These are phyloP conservation scores for Chrysopilus asiliformis DNA, from an alignment of 2,888 invertebrate genomes.

Conservation along the genomic window DNA sequence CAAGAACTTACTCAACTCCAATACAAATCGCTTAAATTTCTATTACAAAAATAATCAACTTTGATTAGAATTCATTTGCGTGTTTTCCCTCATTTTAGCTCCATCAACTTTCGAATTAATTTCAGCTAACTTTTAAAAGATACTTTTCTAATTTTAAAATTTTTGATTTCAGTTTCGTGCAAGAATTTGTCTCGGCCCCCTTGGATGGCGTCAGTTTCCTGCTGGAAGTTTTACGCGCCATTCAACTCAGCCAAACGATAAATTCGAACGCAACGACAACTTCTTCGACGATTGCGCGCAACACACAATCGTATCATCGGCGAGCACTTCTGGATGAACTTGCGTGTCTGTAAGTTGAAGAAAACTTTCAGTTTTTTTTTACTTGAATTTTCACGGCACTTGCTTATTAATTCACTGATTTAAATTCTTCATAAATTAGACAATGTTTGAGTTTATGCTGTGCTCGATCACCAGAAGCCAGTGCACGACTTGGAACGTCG, in stretches of 20 bases:
- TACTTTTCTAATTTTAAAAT: too few species aligned
- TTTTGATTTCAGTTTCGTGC: slow-evolving; percentile 75
- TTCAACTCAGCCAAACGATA: slow-evolving; percentile 66
- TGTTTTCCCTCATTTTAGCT: too few species aligned
- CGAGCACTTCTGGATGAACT: slow-evolving; percentile 74
- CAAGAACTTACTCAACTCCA: too few species aligned
- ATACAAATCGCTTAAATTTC: too few species aligned
- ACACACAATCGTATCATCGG: slow-evolving; percentile 54
- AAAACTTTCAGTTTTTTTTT: too few species aligned
- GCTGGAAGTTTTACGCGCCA: slow-evolving; percentile 70
- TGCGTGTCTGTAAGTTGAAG: slow-evolving; percentile 55
- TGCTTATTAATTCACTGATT: too few species aligned
- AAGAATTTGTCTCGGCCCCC: slow-evolving; percentile 80
- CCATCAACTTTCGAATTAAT: too few species aligned
- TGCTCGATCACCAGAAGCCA: slow-evolving; percentile 64
- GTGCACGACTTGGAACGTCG: slow-evolving; percentile 58
- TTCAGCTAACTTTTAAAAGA: neutral
- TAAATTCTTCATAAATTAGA: too few species aligned
- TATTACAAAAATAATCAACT: too few species aligned
- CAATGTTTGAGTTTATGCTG: slow-evolving; percentile 76
- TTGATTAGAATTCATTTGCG: too few species aligned
- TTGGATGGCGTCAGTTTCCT: slow-evolving; percentile 76
- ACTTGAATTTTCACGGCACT: too few species aligned
- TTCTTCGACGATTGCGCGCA: slow-evolving; percentile 34
- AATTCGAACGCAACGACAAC: slow-evolving; percentile 31